Base-by-base conservation (phyloP, 2,797 vertebrate species). In the Gobionotothen gibberifrons region DNA sequence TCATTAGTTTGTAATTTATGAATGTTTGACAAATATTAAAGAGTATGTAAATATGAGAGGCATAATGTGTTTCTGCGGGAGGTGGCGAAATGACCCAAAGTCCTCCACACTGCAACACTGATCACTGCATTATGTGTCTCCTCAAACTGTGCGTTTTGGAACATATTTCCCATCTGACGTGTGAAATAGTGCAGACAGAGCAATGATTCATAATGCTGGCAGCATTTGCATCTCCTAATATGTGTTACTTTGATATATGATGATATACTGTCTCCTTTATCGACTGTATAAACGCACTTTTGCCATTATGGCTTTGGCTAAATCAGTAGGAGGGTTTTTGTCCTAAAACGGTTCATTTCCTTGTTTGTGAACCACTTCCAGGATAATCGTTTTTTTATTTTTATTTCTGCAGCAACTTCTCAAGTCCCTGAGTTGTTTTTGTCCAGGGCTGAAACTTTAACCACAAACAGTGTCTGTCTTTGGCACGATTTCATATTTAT, bases 1-100 rank as follows among this genome's bases (percentile, higher is more conserved):
- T 98, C 97, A 98, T 98, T 99, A 97, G 97, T 97, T 96, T 96
- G 96, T 97, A 97, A 98, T 98, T 98, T 97, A 98, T 97, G 96
- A 96, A 97, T 98, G 96, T 99, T 98, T 98, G 97, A 97, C 97
- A 98, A 98, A 98, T 98, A 98, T 97, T 96, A 96, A 95, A 96
- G 96, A 96, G 96, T 97, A 97, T 98, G 97, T 98, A 98, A 98
- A 99, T 98, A 98, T 94, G 96, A 95, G 94, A 85, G 83, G 93
- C 95, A 87, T 99, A 99, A 99, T 99, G 98, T 97, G 88, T 98
- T 98, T 99, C 97, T 96, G 97, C 97, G 96, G 98, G 98, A 97
- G 97, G 96, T 95, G 95, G 95, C 95, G 96, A 99, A 99, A 99
- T 99, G 97, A 98, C 97, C 97, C 97, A 97, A 95, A 97, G 95